Evolutionary conservation across 2,888 invertebrate genomes (phyloP).

Genomic region (Incurvaria masculella): DNA sequence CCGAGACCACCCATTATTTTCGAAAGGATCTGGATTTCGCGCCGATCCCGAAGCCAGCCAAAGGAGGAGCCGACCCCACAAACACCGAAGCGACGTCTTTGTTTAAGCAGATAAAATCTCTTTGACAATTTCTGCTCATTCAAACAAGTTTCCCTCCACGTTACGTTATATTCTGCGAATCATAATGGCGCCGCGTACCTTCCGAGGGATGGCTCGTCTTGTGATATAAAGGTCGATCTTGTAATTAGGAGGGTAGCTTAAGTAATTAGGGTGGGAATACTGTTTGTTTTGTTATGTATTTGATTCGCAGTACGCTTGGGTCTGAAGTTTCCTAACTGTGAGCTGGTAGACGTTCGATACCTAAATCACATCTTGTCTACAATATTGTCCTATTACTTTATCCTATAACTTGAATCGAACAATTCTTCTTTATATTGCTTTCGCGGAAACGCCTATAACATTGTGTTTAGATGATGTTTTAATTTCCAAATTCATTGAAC

Average conservation of each 20-base stretch:
- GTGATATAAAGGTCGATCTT: neutral
- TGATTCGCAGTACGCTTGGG: too few species aligned
- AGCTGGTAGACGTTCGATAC: too few species aligned
- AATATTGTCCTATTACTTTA: too few species aligned
- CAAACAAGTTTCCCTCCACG: slow-evolving; percentile 32
- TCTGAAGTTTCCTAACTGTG: too few species aligned
- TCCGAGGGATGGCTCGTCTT: neutral
- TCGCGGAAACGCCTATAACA: too few species aligned
- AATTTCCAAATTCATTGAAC: too few species aligned
- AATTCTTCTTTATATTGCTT: too few species aligned
- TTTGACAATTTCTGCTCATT: slow-evolving; percentile 57
- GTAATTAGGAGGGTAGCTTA: neutral
- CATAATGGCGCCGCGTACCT: neutral
- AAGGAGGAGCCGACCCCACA: slow-evolving; percentile 19
- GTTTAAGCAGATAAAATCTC: slow-evolving; percentile 55
- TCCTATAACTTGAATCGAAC: too few species aligned
- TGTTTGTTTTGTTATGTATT: neutral
- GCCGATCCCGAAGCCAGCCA: neutral
- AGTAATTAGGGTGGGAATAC: neutral
- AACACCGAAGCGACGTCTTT: slow-evolving; percentile 51
- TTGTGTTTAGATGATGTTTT: too few species aligned
- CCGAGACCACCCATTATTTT: too few species aligned
- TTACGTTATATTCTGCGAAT: neutral
- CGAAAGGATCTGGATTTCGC: too few species aligned
- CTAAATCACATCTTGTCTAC: too few species aligned